Percentiles rank a stretch among this genome's conserved stretches.
These are phyloP conservation scores for Theonella swinhoei DNA, from an alignment of 37 sponge, comb jelly and placozoan species.

Conservation along the genomic window DNA sequence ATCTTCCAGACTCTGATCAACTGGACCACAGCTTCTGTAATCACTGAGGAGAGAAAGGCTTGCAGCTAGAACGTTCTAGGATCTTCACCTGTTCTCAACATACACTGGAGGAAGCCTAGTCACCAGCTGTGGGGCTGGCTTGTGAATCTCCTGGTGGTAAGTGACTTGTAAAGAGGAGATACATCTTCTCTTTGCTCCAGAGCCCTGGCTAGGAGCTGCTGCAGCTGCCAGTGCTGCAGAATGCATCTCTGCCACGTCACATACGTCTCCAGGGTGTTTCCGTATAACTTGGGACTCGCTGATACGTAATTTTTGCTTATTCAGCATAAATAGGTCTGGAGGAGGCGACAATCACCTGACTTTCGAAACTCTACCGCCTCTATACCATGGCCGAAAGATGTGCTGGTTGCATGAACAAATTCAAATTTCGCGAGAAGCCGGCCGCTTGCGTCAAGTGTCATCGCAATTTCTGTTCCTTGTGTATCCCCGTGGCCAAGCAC, in stretches of 20 bases:
- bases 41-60: neutral
- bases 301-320: neutral
- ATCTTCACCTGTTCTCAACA: no score
- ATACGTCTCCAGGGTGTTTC: neutral
- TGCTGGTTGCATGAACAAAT: constrained; percentile 72
- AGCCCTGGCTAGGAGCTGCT: neutral
- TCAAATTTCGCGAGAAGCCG: constrained; percentile 63
- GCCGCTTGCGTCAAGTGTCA: constrained; percentile 59
- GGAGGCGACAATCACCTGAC: no score
- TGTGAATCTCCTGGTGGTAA: neutral
- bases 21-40: neutral
- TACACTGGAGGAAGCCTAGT: no score
- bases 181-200: neutral
- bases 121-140: neutral
- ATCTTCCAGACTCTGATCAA: neutral
- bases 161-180: neutral
- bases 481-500: constrained; percentile 45
- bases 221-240: neutral
- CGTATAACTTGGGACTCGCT: no score
- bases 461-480: constrained; percentile 66
- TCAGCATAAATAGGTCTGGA: no score
- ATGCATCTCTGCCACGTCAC: neutral
- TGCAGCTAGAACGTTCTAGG: no score
- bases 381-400: constrained; percentile 55
- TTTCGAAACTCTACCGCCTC: no score